Base-by-base conservation (phyloP, 2,888 invertebrate genomes). In the Suillia variegata region DNA sequence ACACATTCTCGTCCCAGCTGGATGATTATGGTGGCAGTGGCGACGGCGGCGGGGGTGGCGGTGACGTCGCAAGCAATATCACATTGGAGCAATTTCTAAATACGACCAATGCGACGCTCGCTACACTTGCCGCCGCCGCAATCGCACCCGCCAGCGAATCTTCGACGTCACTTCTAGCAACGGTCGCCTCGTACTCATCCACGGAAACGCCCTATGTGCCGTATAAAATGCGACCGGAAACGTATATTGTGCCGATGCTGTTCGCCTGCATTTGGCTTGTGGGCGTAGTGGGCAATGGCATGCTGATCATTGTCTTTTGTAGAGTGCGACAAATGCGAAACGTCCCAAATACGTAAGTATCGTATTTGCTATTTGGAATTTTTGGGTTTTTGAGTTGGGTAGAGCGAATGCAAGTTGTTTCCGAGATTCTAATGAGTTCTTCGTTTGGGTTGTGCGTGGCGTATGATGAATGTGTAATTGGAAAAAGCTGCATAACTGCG, bases 281-380 rank as follows among this genome's bases (percentile, higher is more conserved):
- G 45, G 96, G 96, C 0, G 90, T 94, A 0, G 84, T 94, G 2
- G 96, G 96, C 50, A 96, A 96, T 77, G 94, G 94, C 1, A 92
- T 93, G 0, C 83, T 96, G 45, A 92, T 96, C 33, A 86, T 91
- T 21, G 94, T 93, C 13, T 93, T 96, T 67, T 82, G 92, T 18
- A 85, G 91, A 47, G 92, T 96, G 78, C 87, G 93, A 74, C 89
- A 89, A 66, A 92, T 96, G 92, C 86, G 94, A 65, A 96, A 93
- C 82, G 91, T 94, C 1, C 95, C 96, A 42, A 96, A 96, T 77
- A 94, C 93, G 85, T 90, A 83, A 88, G 88, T 87, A n/a, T n/a
- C n/a, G n/a, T n/a, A 48, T 21, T 22, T 49, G 8, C 20, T 17
- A 17, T 45, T 45, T 45, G 12, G 45, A 15, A n/a, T n/a, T n/a